Evolutionary conservation across 2,113 vertebrate species (phyloP), one percentile per base, ranked within the genome.

Genomic region (Triplophysa tibetana): DNA sequence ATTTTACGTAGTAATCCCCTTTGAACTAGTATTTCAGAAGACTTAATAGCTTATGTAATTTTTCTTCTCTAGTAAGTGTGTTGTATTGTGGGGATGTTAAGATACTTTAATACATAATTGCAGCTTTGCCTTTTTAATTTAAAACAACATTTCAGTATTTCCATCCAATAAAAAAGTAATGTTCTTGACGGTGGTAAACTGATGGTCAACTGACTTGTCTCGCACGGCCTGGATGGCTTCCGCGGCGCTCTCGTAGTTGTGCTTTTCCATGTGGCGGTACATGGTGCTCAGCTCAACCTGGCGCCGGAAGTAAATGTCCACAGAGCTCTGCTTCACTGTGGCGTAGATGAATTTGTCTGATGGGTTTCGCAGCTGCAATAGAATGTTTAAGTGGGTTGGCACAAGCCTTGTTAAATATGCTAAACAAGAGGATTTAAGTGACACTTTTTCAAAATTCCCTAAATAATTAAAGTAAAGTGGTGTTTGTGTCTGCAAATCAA

Each of bases 251-350:
- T 99, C 98, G 0, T 99, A 99, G 91, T 99, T 99, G 93, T 99
- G 97, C 24, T 99, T 99, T 92, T 99, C 98, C 98, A 99, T 99
- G 89, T 99, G 98, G 14, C 98, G 90, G 89, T 99, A 99, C 98
- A 99, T 99, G 87, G 98, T 99, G 92, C 98, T 99, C 29, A 99
- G 91, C 90, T 99, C 98, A 92, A 99, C 98, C 90, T 99, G 98
- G 82, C 98, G 91, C 84, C 97, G 92, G 92, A 99, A 99, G 93
- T 99, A 99, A 85, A 99, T 99, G 87, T 99, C 98, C 92, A 99
- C 98, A 0, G 97, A 99, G 86, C 98, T 99, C 94, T 99, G 98
- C 93, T 99, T 99, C 89, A 99, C 97, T 0, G 97, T 99, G 81
- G 97, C 97, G 0, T 99, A 99, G 91, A 99, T 99, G 91, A 99